A percentile compares a stretch with the other conserved stretches of the same genome.
These are phyloP conservation scores for Nebria brevicollis DNA, from an alignment of 2,888 invertebrate genomes.

Conservation along the genomic window DNA sequence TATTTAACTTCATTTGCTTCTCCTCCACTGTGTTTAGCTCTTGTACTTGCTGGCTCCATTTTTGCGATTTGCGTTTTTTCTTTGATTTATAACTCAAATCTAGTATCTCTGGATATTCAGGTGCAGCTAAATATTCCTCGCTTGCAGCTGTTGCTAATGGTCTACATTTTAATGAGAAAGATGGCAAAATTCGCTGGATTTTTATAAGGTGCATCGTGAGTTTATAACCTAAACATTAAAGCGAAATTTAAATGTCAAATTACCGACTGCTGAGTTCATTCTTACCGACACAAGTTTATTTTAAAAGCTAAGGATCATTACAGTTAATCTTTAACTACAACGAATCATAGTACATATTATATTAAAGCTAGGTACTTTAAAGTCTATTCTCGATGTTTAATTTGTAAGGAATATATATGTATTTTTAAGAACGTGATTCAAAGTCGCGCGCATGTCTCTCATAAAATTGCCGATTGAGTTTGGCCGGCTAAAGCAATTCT, in stretches of 20 bases:
- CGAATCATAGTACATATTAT: no score
- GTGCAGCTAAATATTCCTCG: slow-evolving; percentile 59
- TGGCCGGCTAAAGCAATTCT: not conserved
- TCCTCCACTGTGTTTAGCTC: slow-evolving; percentile 80
- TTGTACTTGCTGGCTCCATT: slow-evolving; percentile 70
- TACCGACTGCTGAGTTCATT: slow-evolving; percentile 10
- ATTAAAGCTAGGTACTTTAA: no score
- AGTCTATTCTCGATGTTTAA: no score
- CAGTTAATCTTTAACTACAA: no score
- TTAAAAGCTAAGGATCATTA: no score
- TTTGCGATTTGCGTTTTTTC: slow-evolving; percentile 63
- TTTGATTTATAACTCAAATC: slow-evolving; percentile 68
- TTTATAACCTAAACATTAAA: slow-evolving; percentile 34
- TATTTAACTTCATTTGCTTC: slow-evolving; percentile 83
- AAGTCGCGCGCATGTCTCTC: not conserved
- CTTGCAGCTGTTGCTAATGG: slow-evolving; percentile 47
- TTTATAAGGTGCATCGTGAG: slow-evolving; percentile 36
- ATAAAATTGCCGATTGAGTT: not conserved
- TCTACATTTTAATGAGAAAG: slow-evolving; percentile 26
- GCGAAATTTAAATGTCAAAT: slow-evolving; percentile 26
- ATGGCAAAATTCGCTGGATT: slow-evolving; percentile 34
- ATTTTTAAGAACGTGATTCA: not conserved
- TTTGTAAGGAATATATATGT: no score
- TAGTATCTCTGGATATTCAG: slow-evolving; percentile 71
- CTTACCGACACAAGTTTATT: not conserved